Evolutionary conservation across 2,113 vertebrate genomes (phyloP), one percentile per base, ranked within the genome.

Genomic region (Uria lomvia): DNA sequence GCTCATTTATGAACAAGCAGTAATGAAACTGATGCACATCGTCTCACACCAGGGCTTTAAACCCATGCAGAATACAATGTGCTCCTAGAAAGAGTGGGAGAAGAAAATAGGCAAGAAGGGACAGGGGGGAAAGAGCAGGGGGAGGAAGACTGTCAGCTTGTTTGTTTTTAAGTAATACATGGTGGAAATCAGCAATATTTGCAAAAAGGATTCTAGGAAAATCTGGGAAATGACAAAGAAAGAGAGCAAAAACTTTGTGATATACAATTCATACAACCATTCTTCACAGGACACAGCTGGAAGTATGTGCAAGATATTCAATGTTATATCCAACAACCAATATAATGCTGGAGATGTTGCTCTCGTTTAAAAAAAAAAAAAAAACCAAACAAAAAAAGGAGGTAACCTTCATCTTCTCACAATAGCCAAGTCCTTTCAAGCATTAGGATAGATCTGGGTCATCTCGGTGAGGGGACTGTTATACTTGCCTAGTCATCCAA

Each of bases 401-500:
- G 23, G 5, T 6, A 53, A 55, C 32, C 66, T 53, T 72, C 34
- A 71, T 27, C 40, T 81, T 52, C 40, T 59, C 14, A n/a, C 19
- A 67, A 34, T 3, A 76, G 30, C 11, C 70, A 87, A 53, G 45
- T 43, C 8, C 49, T 67, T 73, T 72, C 36, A 80, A 85, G 58
- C 50, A 23, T 13, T 38, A 62, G 36, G 71, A 86, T 62, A 86
- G 58, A 95, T 93, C 85, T 94, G 67, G 92, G 82, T 85, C 81
- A 92, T 32, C 67, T 66, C 4, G 1, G 7, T 55, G 71, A 5
- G 21, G 32, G 18, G 15, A 17, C 13, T 66, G 27, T 7, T 86
- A n/a, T 13, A 9, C 27, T 88, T 86, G 74, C 90, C 96, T 91
- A 76, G 58, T 95, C 85, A 95, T 76, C 66, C 88, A 76, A 76